Evolutionary conservation across 1,140 invertebrate genomes (phyloP), one percentile per base, ranked within the genome.

Genomic region (Bombus confusus): DNA sequence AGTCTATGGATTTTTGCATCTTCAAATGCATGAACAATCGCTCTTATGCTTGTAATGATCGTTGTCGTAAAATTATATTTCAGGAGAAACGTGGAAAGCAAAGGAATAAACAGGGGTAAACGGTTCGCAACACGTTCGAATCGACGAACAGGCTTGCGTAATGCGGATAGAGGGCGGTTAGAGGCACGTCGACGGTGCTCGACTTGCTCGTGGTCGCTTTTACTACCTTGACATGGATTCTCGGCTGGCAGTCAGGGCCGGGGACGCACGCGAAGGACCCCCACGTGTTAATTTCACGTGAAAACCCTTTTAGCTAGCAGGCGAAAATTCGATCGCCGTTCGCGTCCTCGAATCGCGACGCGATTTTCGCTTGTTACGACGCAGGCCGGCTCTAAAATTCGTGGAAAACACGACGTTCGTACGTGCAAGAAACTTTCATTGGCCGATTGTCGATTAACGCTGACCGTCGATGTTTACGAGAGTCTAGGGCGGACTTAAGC

Each of bases 151-250:
- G 47, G 34, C 39, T 22, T 34, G 78, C 31, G 59, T 72, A 72
- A 85, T 85, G n/a, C 62, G 57, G 52, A 84, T 76, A 75, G 34
- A 66, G 34, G 34, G 43, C 68, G 43, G 71, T 31, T 52, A 68
- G 22, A 71, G 18, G 43, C 22, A 57, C 37, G 41, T 39, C n/a
- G 22, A n/a, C 68, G 71, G 43, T 72, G 77, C 68, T 62, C 59
- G 73, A 75, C 52, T 43, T 75, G 86, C 37, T 78, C 74, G 75
- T 91, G 86, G 88, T 87, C 85, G 88, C 87, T 89, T 87, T 87
- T 91, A 91, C 91, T 90, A 93, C 93, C 93, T 94, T 94, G 93
- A 94, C 93, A 94, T 91, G 91, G 89, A 93, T 94, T 93, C 90
- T 86, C 79, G 69, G 71, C 77, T 83, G 78, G 79, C 88, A 88